These are phyloP conservation scores for Baronia brevicornis DNA, from an alignment of 2,888 invertebrate species.

Conservation along the genomic window DNA sequence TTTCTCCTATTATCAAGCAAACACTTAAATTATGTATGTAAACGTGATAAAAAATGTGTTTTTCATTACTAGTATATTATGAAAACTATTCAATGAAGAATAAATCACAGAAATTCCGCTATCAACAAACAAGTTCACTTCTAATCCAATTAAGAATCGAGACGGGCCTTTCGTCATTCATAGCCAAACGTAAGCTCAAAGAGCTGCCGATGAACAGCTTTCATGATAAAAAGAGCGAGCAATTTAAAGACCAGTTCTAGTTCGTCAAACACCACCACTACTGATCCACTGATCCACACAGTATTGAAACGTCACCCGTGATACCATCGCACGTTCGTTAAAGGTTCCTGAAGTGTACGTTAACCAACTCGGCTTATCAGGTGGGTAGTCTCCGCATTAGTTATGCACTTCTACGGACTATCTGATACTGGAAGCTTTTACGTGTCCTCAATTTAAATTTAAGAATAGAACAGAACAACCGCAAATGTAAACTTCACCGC, in stretches of 20 bases:
- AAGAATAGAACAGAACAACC: constrained; percentile 43
- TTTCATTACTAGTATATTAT: too few species aligned
- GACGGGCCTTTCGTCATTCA: too few species aligned
- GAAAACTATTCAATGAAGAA: too few species aligned
- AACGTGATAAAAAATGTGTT: too few species aligned
- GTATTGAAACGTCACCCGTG: constrained; percentile 71
- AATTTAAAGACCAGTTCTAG: constrained; percentile 12
- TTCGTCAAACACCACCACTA: constrained; percentile 18
- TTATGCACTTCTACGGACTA: constrained; percentile 67
- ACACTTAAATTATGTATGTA: too few species aligned
- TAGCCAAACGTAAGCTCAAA: too few species aligned
- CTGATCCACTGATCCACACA: constrained; percentile 52
- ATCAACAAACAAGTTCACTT: too few species aligned
- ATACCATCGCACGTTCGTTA: constrained; percentile 67
- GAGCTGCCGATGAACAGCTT: too few species aligned
- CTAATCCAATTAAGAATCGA: too few species aligned
- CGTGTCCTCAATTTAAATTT: constrained; percentile 43
- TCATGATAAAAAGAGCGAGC: constrained; percentile 8
- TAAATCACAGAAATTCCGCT: too few species aligned
- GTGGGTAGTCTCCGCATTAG: constrained; percentile 47
- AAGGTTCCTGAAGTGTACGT: constrained; percentile 34
- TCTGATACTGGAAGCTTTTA: constrained; percentile 52
- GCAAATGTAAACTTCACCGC: too few species aligned
- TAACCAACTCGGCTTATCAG: constrained; percentile 38
- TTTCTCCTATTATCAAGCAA: too few species aligned